phyloP scores from a whole-genome alignment of 2,113 vertebrate species.

The Paradoxurus hermaphroditus region DNA sequence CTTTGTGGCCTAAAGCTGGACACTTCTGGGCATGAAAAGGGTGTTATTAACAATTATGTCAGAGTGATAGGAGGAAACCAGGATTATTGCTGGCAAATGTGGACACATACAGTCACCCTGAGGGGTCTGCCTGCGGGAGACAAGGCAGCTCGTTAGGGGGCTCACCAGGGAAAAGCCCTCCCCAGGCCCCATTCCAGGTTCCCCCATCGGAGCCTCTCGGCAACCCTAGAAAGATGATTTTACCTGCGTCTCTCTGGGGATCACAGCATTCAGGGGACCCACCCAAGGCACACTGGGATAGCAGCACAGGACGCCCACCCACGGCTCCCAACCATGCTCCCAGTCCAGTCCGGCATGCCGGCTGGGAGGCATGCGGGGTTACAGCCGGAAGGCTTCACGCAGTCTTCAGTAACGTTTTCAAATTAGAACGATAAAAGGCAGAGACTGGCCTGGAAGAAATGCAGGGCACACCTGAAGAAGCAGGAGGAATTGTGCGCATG shows the following conservation, averaged over 20 bases:
- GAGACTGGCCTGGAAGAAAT: neutral
- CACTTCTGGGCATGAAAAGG: neutral
- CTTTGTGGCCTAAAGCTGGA: neutral
- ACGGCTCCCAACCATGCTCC: neutral
- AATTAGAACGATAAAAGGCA: neutral
- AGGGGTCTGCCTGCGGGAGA: neutral
- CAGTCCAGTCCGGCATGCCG: neutral
- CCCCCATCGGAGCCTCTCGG: neutral
- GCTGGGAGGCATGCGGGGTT: accelerated
- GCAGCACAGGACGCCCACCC: neutral
- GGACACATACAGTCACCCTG: neutral
- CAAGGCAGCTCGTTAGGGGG: neutral
- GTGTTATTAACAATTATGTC: neutral
- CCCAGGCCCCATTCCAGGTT: neutral
- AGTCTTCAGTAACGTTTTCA: neutral
- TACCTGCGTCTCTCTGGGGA: neutral
- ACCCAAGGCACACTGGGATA: neutral
- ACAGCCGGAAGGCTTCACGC: neutral
- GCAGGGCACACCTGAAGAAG: neutral
- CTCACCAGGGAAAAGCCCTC: neutral
- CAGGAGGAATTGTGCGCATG: neutral
- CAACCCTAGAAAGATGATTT: neutral
- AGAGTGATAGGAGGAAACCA: neutral
- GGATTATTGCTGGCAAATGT: neutral
- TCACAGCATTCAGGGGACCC: neutral